A percentile compares a stretch with the other conserved stretches of the same genome.
Evolutionary conservation across 2,797 vertebrate genomes (phyloP).

Genomic region (Epinephelus malabaricus): DNA sequence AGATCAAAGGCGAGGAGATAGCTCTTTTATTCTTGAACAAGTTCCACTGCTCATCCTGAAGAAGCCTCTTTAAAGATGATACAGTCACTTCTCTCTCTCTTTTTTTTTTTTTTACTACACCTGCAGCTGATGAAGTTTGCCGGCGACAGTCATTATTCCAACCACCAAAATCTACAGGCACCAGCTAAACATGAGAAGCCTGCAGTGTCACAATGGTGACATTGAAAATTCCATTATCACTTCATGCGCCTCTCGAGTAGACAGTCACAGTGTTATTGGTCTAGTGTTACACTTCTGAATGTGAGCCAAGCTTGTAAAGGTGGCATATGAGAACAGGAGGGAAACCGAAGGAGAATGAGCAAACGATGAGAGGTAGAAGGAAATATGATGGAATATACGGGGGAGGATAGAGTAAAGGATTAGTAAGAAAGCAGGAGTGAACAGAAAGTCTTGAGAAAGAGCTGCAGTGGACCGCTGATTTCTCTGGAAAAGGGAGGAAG

Average conservation of each 20-base stretch:
- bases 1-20: not conserved
- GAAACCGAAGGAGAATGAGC: slow-evolving; percentile 27
- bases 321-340: slow-evolving; percentile 39
- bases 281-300: slow-evolving; percentile 39
- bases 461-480: slow-evolving; percentile 32
- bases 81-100: not conserved
- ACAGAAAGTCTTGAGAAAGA: slow-evolving; percentile 43
- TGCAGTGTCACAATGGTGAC: slow-evolving; percentile 16
- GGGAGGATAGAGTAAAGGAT: not conserved
- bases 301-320: slow-evolving; percentile 26
- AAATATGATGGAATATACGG: slow-evolving; percentile 24
- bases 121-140: slow-evolving; percentile 10
- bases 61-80: slow-evolving; percentile 25
- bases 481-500: slow-evolving; percentile 43
- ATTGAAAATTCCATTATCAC: slow-evolving; percentile 37
- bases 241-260: slow-evolving; percentile 28
- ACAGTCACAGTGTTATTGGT: slow-evolving; percentile 23
- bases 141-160: not conserved
- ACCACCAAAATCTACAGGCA: not conserved
- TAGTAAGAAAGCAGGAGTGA: slow-evolving; percentile 25
- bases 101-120: not conserved
- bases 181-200: slow-evolving; percentile 6
- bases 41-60: not conserved
- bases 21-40: slow-evolving; percentile 7
- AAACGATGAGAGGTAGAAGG: slow-evolving; percentile 28